These are phyloP conservation scores for Poecile montanus DNA, from an alignment of 2,797 vertebrate genomes.

Conservation along the genomic window DNA sequence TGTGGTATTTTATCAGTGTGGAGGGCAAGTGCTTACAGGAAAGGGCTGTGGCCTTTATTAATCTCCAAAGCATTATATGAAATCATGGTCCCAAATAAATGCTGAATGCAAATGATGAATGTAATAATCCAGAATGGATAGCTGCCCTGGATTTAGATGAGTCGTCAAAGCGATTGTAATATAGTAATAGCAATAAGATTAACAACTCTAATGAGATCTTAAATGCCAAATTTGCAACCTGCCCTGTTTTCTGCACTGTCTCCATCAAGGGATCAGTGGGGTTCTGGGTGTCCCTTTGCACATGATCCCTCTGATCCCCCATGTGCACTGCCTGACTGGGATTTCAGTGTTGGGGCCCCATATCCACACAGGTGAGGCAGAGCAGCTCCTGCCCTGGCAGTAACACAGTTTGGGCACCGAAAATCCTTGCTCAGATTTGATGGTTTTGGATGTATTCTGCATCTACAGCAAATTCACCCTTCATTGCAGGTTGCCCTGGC, in stretches of 20 bases:
- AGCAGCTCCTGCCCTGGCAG: not conserved
- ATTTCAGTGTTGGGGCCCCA: not conserved
- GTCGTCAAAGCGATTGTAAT: not conserved
- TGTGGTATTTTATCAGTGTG: not conserved
- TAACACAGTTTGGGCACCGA: fast-evolving
- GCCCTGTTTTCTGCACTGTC: not conserved
- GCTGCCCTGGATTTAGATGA: not conserved
- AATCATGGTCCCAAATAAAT: not conserved
- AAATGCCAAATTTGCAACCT: not conserved
- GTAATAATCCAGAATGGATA: not conserved
- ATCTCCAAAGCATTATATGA: not conserved
- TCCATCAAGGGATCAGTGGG: not conserved
- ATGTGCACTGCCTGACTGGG: fast-evolving
- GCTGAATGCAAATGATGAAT: not conserved
- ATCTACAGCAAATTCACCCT: not conserved
- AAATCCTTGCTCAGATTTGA: not conserved
- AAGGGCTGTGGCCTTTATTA: not conserved
- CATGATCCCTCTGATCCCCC: fast-evolving
- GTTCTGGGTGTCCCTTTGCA: fast-evolving
- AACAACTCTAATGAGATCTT: not conserved
- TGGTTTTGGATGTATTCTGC: not conserved
- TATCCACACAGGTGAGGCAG: not conserved
- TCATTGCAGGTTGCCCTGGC: fast-evolving
- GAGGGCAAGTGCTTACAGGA: not conserved
- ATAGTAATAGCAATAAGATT: not conserved